phyloP scores from a whole-genome alignment of 1,140 invertebrate genomes.

The Thalassaphorura encarpata region DNA sequence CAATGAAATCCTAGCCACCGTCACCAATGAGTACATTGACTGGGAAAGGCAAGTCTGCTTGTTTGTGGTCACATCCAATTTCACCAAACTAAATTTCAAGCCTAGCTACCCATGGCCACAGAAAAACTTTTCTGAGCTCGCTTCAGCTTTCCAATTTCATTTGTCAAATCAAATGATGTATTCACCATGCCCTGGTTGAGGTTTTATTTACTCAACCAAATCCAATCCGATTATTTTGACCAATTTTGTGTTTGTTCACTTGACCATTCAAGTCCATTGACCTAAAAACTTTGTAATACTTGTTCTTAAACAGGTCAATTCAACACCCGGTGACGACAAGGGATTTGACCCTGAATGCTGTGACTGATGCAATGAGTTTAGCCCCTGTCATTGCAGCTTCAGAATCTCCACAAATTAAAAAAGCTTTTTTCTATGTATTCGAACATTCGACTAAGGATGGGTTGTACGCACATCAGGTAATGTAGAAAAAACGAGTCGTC shows the following conservation, averaged over 20 bases:
- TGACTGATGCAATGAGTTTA: constrained; percentile 85
- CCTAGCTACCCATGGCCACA: too few relatives aligned
- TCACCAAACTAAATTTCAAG: too few relatives aligned
- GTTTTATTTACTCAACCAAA: neutral
- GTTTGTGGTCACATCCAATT: too few relatives aligned
- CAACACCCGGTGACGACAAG: constrained; percentile 84
- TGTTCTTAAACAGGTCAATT: constrained; percentile 49
- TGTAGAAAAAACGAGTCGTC: neutral
- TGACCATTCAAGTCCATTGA: neutral
- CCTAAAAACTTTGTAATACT: neutral
- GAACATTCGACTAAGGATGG: constrained; percentile 87
- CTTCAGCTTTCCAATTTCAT: neutral
- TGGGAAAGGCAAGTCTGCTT: constrained; percentile 75
- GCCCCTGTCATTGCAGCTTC: constrained; percentile 51
- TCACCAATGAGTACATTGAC: constrained; percentile 94
- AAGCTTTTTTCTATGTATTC: constrained; percentile 84
- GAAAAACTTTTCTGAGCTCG: too few relatives aligned
- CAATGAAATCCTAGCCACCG: constrained; percentile 93
- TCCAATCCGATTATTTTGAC: neutral
- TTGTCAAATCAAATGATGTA: neutral
- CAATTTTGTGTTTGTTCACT: neutral
- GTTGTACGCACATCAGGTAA: constrained; percentile 48
- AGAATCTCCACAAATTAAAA: constrained; percentile 34
- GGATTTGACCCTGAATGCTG: constrained; percentile 79
- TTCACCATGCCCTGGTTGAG: neutral